A percentile compares a stretch with the other conserved stretches of the same genome.
These are phyloP conservation scores for Vicugna pacos DNA, from an alignment of 2,113 vertebrate genomes.

Conservation along the genomic window DNA sequence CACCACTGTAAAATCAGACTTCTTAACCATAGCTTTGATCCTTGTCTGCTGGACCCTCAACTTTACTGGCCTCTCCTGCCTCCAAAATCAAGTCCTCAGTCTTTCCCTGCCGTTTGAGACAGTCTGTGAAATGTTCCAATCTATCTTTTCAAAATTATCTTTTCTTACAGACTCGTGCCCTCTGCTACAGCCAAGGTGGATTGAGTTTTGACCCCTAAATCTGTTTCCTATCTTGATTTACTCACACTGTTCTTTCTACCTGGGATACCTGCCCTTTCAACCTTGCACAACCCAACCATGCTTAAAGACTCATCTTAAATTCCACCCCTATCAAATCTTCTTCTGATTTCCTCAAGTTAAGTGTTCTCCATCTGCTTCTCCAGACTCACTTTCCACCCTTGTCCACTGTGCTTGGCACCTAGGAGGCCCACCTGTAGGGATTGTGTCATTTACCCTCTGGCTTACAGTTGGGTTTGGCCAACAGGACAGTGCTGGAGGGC, in stretches of 20 bases:
- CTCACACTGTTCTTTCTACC: neutral
- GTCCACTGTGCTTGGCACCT: neutral
- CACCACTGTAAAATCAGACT: neutral
- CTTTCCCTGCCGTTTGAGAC: neutral
- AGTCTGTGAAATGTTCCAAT: neutral
- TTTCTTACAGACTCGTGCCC: neutral
- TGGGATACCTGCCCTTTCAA: neutral
- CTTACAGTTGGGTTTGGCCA: neutral
- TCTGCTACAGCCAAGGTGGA: neutral
- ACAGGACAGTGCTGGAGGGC: neutral
- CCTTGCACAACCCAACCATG: neutral
- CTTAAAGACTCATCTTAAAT: neutral
- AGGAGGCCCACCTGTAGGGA: too few species aligned
- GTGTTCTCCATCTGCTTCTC: neutral
- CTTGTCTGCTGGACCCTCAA: neutral
- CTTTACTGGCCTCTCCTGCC: neutral
- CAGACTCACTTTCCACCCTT: neutral
- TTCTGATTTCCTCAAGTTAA: neutral
- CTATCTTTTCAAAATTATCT: neutral
- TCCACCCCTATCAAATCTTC: neutral
- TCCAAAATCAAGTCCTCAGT: neutral
- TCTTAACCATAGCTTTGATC: neutral
- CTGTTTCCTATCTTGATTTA: neutral
- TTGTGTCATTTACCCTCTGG: neutral
- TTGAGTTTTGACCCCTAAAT: neutral